Conservation (phyloP, 2,113 vertebrate genomes). For the Tamias sibiricus region DNA sequence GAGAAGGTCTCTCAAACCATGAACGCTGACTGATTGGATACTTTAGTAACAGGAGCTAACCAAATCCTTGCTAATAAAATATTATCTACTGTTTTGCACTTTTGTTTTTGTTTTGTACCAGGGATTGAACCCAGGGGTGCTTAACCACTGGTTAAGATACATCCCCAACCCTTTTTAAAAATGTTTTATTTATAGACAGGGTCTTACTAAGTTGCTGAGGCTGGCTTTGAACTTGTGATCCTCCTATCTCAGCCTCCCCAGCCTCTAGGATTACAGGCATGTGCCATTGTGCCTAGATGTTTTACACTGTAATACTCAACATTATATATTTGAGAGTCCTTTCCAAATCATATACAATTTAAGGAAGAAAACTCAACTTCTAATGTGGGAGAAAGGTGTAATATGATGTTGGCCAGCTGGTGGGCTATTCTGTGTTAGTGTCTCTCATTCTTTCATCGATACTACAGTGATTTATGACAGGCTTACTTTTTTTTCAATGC, state of each 20-base stretch:
- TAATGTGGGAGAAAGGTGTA: not conserved
- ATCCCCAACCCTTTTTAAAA: too few relatives aligned
- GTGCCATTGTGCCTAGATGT: too few relatives aligned
- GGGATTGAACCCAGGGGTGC: too few relatives aligned
- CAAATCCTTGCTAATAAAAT: not conserved
- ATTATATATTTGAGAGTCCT: not conserved
- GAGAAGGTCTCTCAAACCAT: not conserved
- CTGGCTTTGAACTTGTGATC: too few relatives aligned
- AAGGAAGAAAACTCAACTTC: not conserved
- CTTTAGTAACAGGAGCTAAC: not conserved
- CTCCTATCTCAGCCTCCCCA: too few relatives aligned
- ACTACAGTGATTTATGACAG: too few relatives aligned
- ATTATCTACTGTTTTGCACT: not conserved
- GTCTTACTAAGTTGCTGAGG: too few relatives aligned
- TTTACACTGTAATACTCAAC: not conserved
- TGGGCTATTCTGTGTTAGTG: accelerated
- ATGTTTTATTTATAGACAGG: too few relatives aligned
- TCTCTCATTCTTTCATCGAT: not conserved
- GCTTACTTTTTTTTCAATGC: not conserved
- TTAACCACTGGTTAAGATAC: too few relatives aligned
- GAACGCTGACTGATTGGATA: not conserved
- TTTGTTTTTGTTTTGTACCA: too few relatives aligned
- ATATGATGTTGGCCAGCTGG: not conserved
- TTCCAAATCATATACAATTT: not conserved
- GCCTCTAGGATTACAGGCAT: too few relatives aligned